Conservation (phyloP, 2,113 vertebrate species). For the Oreochromis niloticus region DNA sequence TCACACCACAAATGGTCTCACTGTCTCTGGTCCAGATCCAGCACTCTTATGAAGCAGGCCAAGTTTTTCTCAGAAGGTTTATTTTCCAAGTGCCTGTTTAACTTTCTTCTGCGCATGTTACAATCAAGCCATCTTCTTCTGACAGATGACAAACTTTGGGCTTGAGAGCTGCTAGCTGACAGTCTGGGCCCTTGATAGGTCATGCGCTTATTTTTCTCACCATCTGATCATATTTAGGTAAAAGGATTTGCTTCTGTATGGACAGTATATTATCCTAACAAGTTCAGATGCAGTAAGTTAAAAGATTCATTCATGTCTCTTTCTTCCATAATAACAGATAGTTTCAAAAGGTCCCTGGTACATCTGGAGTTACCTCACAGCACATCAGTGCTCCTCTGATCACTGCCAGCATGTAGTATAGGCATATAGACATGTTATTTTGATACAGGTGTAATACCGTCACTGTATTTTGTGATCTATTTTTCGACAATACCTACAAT, state of each 20-base stretch:
- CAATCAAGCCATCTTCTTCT: neutral
- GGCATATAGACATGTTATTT: neutral
- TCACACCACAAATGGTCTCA: neutral
- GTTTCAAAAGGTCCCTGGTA: neutral
- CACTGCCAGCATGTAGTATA: neutral
- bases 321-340: neutral
- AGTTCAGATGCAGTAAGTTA: neutral
- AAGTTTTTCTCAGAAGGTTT: neutral
- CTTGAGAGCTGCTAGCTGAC: neutral
- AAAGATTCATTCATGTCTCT: neutral
- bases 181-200: neutral
- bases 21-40: neutral
- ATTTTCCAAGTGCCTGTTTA: neutral
- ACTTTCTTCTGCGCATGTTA: neutral
- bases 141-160: neutral
- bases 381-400: neutral
- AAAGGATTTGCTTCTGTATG: neutral
- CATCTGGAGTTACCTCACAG: neutral
- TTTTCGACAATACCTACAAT: neutral
- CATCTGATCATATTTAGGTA: neutral
- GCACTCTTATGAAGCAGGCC: neutral
- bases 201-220: neutral
- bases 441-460: neutral
- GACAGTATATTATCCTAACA: neutral
- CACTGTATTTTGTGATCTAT: neutral